A percentile compares a stretch with the other conserved stretches of the same genome.
Conservation (phyloP, 2,888 invertebrate species). For the Agonum fuliginosum region DNA sequence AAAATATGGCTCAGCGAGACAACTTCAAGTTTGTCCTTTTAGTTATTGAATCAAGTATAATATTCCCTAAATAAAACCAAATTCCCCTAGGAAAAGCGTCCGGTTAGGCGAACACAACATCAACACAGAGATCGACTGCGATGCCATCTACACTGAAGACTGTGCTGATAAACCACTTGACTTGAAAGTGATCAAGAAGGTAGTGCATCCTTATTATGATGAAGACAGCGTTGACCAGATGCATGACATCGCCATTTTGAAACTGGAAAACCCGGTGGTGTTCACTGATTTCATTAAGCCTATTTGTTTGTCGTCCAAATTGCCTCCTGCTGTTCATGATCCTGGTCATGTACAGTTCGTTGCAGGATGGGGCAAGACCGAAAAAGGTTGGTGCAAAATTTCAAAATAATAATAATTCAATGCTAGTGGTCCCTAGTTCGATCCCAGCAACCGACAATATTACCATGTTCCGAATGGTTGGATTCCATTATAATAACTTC, state of each 20-base stretch:
- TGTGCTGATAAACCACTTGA: conserved; percentile 77
- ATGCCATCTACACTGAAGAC: conserved; percentile 71
- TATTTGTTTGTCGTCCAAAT: conserved; percentile 74
- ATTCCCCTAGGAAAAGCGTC: conserved; percentile 73
- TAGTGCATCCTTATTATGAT: conserved; percentile 77
- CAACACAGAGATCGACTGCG: conserved; percentile 78
- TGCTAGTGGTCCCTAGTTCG: too few species aligned
- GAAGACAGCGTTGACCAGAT: conserved; percentile 74
- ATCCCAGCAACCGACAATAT: too few species aligned
- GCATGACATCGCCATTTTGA: conserved; percentile 77
- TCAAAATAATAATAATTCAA: too few species aligned
- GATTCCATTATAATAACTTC: too few species aligned
- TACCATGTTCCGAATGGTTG: too few species aligned
- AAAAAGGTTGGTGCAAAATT: too few species aligned
- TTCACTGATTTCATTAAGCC: conserved; percentile 77
- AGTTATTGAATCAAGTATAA: conserved; percentile 23
- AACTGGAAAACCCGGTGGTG: conserved; percentile 71
- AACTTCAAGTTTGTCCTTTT: too few species aligned
- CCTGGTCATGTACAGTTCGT: conserved; percentile 75
- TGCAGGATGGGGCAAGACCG: conserved; percentile 80
- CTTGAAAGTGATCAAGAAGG: conserved; percentile 75
- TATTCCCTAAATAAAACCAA: conserved; percentile 72
- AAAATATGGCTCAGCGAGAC: too few species aligned
- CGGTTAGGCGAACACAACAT: conserved; percentile 82
- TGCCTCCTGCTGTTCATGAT: conserved; percentile 68